phyloP scores from a whole-genome alignment of 2,888 invertebrate genomes.

The Acanthopleura granulata region DNA sequence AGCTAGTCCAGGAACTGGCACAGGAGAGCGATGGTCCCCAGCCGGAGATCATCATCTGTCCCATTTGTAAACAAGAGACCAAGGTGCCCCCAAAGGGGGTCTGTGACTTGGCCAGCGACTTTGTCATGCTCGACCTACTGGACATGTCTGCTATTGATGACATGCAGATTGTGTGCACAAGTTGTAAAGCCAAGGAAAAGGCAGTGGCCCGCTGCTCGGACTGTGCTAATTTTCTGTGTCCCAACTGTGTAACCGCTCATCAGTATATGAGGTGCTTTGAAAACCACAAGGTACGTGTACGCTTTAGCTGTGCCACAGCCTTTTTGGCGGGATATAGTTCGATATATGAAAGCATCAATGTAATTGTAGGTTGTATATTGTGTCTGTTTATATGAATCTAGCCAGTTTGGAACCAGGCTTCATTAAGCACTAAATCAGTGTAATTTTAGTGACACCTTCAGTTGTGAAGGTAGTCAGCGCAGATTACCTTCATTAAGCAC shows the following conservation, averaged over 20 bases:
- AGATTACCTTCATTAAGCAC: too few relatives aligned
- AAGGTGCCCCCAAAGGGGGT: conserved; percentile 72
- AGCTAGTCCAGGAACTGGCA: conserved; percentile 73
- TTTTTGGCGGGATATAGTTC: too few relatives aligned
- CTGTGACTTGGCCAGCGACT: conserved; percentile 85
- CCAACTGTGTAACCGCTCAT: conserved; percentile 94
- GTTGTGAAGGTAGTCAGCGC: too few relatives aligned
- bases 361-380: too few relatives aligned
- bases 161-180: conserved; percentile 81
- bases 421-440: too few relatives aligned
- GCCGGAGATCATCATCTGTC: conserved; percentile 68
- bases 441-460: too few relatives aligned
- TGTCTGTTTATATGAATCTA: too few relatives aligned
- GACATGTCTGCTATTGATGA: conserved; percentile 77
- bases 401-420: too few relatives aligned
- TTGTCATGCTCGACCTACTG: conserved; percentile 78
- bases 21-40: conserved; percentile 39
- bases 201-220: conserved; percentile 95
- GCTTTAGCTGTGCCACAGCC: neutral
- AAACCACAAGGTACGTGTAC: conserved; percentile 77
- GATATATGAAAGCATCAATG: too few relatives aligned
- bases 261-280: conserved; percentile 98
- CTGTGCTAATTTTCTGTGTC: conserved; percentile 93
- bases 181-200: conserved; percentile 94
- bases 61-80: conserved; percentile 86